Base-by-base conservation (phyloP, 1,140 invertebrate genomes). In the Euglossa dilemma region DNA sequence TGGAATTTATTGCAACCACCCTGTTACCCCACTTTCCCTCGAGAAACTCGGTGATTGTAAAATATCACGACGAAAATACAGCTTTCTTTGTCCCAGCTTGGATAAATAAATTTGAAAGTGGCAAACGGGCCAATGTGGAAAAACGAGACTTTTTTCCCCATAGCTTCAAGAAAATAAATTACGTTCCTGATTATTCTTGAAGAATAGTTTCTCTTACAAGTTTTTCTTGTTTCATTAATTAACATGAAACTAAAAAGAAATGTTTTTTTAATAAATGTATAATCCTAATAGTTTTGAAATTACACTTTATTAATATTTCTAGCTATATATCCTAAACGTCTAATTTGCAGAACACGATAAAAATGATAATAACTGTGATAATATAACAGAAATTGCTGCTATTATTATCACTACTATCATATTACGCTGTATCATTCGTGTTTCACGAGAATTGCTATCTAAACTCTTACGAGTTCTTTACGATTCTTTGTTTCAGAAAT, bases 401-500 rank as follows among this genome's bases (percentile, higher is more conserved):
- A 36, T 36, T 36, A 36, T 36, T 36, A 61, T 36, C 2, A 63
- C 25, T 7, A n/a, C 45, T 47, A 69, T 25, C 23, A 16, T 7
- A 25, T 50, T 25, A 18, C 25, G 7, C 12, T 11, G 6, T 47
- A 69, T 25, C 16, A 12, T 57, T 12, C 5, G 0, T 57, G 20
- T 23, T 0, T 23, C 6, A 57, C 14, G 3, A 61, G 56, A 23
- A 23, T n/a, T 67, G 45, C 64, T 43, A 67, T 8, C 36, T 14
- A 61, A 28, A 61, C 36, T 18, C 28, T 63, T 16, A 75, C 5
- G 73, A 43, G 20, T 1, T 52, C 14, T 43, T 45, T n/a, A 36
- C 57, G 25, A 36, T 86, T 72, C 70, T 70, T 63, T 87, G 84
- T 92, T 93, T 3, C 90, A 94, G 94, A 94, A 93, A 82, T 86